Evolutionary conservation across 2,113 vertebrate genomes (phyloP).

Genomic region (Mirza zaza): DNA sequence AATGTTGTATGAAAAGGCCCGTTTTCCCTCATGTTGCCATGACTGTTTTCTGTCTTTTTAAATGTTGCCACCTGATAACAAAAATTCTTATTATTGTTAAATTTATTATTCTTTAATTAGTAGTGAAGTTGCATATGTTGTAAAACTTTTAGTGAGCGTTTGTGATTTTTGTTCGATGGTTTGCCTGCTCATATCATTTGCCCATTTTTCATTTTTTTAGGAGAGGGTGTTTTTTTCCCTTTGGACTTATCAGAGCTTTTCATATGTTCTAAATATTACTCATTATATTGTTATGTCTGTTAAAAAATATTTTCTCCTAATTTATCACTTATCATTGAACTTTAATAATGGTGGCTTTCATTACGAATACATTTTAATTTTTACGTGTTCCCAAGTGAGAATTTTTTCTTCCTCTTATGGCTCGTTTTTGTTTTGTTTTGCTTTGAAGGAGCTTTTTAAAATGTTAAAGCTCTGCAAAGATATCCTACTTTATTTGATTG

Average conservation of each 20-base stretch:
- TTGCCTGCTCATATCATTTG: not conserved
- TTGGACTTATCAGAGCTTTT: not conserved
- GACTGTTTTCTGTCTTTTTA: not conserved
- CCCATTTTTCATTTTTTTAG: not conserved
- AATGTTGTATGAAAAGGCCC: not conserved
- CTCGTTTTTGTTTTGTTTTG: not conserved
- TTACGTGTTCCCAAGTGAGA: not conserved
- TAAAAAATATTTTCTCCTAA: not conserved
- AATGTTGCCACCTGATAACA: not conserved
- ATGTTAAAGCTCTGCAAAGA: not conserved
- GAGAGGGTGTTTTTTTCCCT: not conserved
- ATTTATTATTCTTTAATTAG: not conserved
- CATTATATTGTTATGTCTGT: not conserved
- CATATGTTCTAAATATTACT: not conserved
- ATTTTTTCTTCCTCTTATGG: not conserved
- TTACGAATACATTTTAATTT: not conserved
- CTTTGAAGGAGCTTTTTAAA: not conserved
- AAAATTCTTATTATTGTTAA: not conserved
- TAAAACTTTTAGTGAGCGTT: not conserved
- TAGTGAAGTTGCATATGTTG: not conserved
- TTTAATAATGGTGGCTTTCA: not conserved
- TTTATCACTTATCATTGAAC: not conserved
- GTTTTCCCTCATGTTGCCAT: not conserved
- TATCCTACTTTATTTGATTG: not conserved
- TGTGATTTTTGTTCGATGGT: not conserved